These are phyloP conservation scores for Cetoscarus ocellatus DNA, from an alignment of 2,797 vertebrate genomes.

Conservation along the genomic window DNA sequence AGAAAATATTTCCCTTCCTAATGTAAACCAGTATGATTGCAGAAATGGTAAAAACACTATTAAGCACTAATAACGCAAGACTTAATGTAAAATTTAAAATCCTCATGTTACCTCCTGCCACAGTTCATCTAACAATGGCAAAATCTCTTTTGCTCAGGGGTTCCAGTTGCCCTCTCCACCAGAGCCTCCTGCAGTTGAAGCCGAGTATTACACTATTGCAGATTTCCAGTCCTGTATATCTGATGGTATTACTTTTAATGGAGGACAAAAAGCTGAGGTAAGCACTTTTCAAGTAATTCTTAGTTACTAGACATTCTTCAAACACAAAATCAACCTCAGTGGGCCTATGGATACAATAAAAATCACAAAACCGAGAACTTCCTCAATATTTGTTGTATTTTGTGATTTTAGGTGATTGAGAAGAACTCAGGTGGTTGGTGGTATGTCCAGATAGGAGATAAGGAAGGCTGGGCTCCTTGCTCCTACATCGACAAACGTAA, in stretches of 20 bases:
- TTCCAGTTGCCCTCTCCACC: slow-evolving; percentile 98
- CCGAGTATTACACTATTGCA: slow-evolving; percentile 99
- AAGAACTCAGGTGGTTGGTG: slow-evolving; percentile 99
- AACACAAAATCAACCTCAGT: background rate
- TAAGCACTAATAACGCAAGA: background rate
- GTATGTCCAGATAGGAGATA: slow-evolving; percentile 99
- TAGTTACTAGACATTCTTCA: background rate
- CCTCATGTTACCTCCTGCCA: background rate
- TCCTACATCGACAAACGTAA: slow-evolving; percentile 99
- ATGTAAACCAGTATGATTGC: background rate
- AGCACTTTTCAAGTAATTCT: slow-evolving; percentile 44
- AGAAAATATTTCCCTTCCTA: too few species aligned
- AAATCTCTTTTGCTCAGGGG: slow-evolving; percentile 80
- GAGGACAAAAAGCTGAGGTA: slow-evolving; percentile 99
- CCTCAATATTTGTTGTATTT: background rate
- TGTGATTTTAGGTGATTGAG: slow-evolving; percentile 93
- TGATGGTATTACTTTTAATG: slow-evolving; percentile 98
- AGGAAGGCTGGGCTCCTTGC: slow-evolving; percentile 98
- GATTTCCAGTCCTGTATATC: slow-evolving; percentile 99
- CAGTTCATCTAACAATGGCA: background rate
- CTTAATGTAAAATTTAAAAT: background rate
- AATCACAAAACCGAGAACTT: background rate
- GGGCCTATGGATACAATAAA: too few species aligned
- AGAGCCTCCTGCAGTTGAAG: slow-evolving; percentile 98
- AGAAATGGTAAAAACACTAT: background rate